These are phyloP conservation scores for Cynocephalus volans DNA, from an alignment of 2,113 vertebrate genomes.

Conservation along the genomic window DNA sequence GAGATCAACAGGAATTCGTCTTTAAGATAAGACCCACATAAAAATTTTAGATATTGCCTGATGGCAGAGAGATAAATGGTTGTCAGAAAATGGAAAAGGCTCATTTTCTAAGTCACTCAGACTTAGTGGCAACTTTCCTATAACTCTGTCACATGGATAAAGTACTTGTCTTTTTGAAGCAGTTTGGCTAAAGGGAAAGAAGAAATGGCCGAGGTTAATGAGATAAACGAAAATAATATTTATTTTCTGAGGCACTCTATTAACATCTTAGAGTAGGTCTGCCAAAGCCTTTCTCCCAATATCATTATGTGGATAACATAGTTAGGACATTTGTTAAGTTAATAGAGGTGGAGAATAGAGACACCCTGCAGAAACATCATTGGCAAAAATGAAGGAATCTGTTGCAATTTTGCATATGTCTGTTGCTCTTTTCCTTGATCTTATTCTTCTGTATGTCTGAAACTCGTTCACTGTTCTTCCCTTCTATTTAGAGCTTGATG, in stretches of 20 bases:
- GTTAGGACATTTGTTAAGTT: slow-evolving; percentile 75
- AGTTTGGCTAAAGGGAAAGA: slow-evolving; percentile 79
- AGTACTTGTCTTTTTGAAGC: slow-evolving; percentile 80
- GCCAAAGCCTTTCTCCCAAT: slow-evolving; percentile 74
- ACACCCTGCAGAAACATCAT: not conserved
- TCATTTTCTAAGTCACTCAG: slow-evolving; percentile 86
- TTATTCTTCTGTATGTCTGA: not conserved
- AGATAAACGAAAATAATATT: slow-evolving; percentile 87
- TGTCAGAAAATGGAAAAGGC: slow-evolving; percentile 86
- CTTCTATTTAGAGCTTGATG: not conserved
- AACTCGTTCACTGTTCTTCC: not conserved
- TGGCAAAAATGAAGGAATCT: not conserved
- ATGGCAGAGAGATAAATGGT: slow-evolving; percentile 86
- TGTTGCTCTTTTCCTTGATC: not conserved
- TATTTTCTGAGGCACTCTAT: slow-evolving; percentile 83
- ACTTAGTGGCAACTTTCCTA: slow-evolving; percentile 88
- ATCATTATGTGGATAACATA: slow-evolving; percentile 69
- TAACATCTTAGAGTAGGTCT: slow-evolving; percentile 83
- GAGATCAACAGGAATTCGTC: slow-evolving; percentile 74
- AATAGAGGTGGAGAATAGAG: slow-evolving; percentile 17
- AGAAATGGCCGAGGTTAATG: slow-evolving; percentile 85
- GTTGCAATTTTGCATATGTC: not conserved
- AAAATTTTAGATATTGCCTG: slow-evolving; percentile 85
- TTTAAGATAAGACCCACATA: slow-evolving; percentile 82
- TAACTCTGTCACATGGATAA: slow-evolving; percentile 86